phyloP scores from a whole-genome alignment of 2,113 vertebrate genomes.

The Willisornis vidua region DNA sequence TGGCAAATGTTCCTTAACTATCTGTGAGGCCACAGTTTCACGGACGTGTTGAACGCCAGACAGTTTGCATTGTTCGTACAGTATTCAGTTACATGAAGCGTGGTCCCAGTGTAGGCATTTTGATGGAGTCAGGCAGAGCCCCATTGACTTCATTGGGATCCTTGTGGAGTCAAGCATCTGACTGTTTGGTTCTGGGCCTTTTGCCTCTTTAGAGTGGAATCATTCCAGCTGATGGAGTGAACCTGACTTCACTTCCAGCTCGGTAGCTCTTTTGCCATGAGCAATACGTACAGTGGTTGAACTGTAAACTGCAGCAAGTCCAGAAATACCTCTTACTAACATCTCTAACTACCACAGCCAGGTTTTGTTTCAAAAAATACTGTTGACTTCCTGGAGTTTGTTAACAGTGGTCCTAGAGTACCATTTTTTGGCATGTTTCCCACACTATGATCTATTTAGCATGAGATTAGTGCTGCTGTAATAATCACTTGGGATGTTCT shows the following conservation, averaged over 20 bases:
- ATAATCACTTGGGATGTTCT: neutral
- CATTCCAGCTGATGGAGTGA: neutral
- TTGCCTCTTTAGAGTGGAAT: neutral
- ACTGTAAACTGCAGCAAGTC: neutral
- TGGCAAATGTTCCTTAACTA: neutral
- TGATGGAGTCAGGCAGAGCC: neutral
- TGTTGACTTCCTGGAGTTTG: neutral
- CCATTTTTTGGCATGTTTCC: neutral
- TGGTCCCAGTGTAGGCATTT: neutral
- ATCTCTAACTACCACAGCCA: neutral
- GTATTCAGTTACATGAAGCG: rapidly evolving
- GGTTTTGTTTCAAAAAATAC: neutral
- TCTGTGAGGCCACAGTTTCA: neutral
- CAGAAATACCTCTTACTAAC: neutral
- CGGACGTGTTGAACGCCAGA: neutral
- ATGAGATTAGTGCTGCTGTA: neutral
- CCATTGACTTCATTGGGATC: constrained; percentile 57
- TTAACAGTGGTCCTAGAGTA: neutral
- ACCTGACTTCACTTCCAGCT: neutral
- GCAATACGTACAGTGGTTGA: neutral
- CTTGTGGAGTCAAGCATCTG: neutral
- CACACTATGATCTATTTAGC: neutral
- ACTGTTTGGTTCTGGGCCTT: neutral
- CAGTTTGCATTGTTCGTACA: neutral
- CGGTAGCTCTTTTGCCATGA: neutral